Conservation (phyloP, 2,888 invertebrate genomes). For the Nemotelus pantherinus region DNA sequence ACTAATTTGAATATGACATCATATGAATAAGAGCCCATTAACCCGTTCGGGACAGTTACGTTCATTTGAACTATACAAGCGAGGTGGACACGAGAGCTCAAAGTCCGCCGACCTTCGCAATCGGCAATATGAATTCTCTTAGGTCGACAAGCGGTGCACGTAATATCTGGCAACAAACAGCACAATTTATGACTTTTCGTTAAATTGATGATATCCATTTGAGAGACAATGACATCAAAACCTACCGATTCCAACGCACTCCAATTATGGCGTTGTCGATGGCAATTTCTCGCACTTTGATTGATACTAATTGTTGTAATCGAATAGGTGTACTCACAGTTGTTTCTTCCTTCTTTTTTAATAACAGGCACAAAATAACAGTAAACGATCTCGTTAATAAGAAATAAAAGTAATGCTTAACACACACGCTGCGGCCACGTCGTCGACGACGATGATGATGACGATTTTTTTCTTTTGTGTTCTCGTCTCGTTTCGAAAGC, state of each 20-base stretch:
- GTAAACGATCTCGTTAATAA: constrained; percentile 37
- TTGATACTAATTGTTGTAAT: constrained; percentile 38
- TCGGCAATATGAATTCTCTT: constrained; percentile 15
- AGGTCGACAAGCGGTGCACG: background rate
- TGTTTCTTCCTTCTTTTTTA: constrained; percentile 16
- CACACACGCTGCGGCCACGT: constrained; percentile 37
- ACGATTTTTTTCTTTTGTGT: constrained; percentile 27
- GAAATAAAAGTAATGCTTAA: constrained; percentile 41
- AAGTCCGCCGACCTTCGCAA: constrained; percentile 35
- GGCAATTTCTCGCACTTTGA: constrained; percentile 40
- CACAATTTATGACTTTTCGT: constrained; percentile 27
- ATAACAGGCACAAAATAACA: constrained; percentile 33
- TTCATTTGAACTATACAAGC: background rate
- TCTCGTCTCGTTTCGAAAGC: constrained; percentile 18
- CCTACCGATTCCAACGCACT: constrained; percentile 26
- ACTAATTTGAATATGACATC: constrained; percentile 40
- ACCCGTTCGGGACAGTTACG: constrained; percentile 5
- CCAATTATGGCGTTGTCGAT: constrained; percentile 2
- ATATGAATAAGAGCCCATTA: constrained; percentile 21
- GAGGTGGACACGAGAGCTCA: background rate
- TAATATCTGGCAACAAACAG: constrained; percentile 7
- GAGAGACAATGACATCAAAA: constrained; percentile 15
- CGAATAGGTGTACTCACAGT: constrained; percentile 25
- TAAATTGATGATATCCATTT: constrained; percentile 18
- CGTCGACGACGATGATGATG: background rate